phyloP scores from a whole-genome alignment of 2,113 vertebrate genomes.

The Lampris megalopsis region DNA sequence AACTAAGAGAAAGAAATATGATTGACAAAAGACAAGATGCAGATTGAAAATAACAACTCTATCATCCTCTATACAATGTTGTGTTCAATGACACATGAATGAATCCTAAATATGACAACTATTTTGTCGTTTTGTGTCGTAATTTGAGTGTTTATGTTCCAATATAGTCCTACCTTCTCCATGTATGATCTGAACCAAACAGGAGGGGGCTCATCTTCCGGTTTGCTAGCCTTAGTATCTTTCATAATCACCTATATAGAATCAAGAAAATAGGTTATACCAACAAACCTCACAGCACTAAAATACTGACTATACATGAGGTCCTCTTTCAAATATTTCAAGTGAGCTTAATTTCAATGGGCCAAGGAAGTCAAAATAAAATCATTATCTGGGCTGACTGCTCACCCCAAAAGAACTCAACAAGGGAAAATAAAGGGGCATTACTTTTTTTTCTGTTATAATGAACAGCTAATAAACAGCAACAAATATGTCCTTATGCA shows the following conservation, averaged over 20 bases:
- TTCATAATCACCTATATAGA: slow-evolving; percentile 73
- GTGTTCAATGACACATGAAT: too few species aligned
- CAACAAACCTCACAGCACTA: too few species aligned
- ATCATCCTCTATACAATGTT: too few species aligned
- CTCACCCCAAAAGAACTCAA: not conserved
- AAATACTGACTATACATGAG: too few species aligned
- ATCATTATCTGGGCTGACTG: not conserved
- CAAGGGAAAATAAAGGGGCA: not conserved
- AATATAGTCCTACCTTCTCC: slow-evolving; percentile 84
- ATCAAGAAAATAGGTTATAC: not conserved
- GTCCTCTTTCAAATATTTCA: too few species aligned
- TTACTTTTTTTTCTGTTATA: not conserved
- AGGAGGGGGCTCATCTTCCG: slow-evolving; percentile 87
- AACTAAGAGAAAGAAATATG: slow-evolving; percentile 81
- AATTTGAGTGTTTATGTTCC: slow-evolving; percentile 5
- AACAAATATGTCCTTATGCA: too few species aligned
- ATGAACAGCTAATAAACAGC: not conserved
- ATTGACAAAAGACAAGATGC: not conserved
- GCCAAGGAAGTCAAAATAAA: not conserved
- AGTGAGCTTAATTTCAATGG: too few species aligned
- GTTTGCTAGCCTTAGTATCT: slow-evolving; percentile 79
- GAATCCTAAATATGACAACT: not conserved
- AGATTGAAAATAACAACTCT: too few species aligned
- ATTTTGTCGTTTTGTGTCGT: not conserved
- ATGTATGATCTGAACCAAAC: slow-evolving; percentile 96